These are phyloP conservation scores for Microtus ochrogaster DNA, from an alignment of 2,113 vertebrate genomes.

Conservation along the genomic window DNA sequence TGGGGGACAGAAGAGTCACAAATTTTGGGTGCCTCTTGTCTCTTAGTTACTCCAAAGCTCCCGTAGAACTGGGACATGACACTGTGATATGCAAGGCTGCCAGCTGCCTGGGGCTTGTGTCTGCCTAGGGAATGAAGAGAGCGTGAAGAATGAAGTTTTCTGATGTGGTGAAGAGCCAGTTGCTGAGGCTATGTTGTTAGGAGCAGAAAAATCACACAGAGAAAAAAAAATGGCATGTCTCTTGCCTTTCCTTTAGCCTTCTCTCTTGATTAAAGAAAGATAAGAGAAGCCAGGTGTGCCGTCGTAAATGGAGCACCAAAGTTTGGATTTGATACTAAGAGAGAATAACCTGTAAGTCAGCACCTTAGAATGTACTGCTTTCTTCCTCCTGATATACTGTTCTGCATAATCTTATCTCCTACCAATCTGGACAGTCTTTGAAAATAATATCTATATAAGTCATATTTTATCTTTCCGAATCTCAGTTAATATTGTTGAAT, in stretches of 20 bases:
- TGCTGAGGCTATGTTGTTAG: not conserved
- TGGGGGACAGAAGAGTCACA: not conserved
- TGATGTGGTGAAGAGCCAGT: not conserved
- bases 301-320: not conserved
- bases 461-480: conserved; percentile 43
- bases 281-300: not conserved
- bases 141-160: not conserved
- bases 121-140: not conserved
- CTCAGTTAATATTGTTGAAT: conserved; percentile 60
- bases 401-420: not conserved
- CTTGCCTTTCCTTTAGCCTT: not conserved
- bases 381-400: not conserved
- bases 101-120: not conserved
- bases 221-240: not conserved
- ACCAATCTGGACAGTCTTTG: conserved; percentile 25
- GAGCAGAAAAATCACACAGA: not conserved
- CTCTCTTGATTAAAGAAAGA: not conserved
- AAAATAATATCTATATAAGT: conserved; percentile 34
- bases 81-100: not conserved
- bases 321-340: not conserved
- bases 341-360: conserved; percentile 3
- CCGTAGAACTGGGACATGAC: not conserved
- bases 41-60: not conserved
- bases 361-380: conserved; percentile 8
- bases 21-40: not conserved